Evolutionary conservation across 2,113 vertebrate species (phyloP).

Genomic region (Gopherus evgoodei): DNA sequence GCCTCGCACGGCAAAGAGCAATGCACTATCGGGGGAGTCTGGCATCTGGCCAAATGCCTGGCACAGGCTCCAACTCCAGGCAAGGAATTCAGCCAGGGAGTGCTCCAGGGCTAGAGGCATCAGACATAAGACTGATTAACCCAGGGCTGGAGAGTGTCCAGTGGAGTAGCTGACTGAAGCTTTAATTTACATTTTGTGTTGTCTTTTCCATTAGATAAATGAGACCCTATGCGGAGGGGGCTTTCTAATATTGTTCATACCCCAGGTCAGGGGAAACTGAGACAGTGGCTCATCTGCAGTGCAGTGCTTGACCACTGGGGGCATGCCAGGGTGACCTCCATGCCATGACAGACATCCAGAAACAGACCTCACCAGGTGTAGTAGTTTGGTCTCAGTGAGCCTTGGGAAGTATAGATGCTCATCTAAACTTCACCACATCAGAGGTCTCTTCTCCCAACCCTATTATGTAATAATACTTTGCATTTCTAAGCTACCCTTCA

Average conservation of each 20-base stretch:
- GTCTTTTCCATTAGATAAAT: no score
- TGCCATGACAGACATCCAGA: not conserved
- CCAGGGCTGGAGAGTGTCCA: no score
- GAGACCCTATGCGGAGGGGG: not conserved
- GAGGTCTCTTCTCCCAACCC: not conserved
- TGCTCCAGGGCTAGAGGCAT: no score
- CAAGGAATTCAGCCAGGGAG: no score
- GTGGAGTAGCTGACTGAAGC: not conserved
- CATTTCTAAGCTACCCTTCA: not conserved
- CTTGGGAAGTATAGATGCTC: not conserved
- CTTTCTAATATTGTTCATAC: not conserved
- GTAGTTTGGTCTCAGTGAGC: not conserved
- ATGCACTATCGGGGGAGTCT: not conserved
- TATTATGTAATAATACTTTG: not conserved
- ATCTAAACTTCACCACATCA: not conserved
- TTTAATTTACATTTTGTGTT: not conserved
- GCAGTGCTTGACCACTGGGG: not conserved
- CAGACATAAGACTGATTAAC: not conserved
- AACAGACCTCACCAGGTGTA: not conserved
- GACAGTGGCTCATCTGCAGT: not conserved
- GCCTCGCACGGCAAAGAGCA: not conserved
- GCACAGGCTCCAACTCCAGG: no score
- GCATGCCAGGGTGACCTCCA: not conserved
- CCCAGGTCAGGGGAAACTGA: not conserved
- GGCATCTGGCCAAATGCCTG: no score